phyloP scores from a whole-genome alignment of 2,113 vertebrate species.

The Bagarius yarrelli region DNA sequence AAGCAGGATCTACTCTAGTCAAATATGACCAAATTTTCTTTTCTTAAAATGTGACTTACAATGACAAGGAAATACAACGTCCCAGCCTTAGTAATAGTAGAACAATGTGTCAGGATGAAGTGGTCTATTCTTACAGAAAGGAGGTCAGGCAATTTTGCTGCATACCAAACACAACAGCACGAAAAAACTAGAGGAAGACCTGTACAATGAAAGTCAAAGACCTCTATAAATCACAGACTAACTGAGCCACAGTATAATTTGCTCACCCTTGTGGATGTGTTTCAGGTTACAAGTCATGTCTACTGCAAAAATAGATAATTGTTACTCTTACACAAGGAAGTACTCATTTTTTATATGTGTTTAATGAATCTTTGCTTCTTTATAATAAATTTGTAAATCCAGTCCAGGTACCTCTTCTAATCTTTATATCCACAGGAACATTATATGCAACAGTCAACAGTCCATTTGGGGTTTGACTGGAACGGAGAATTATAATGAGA shows the following conservation, averaged over 20 bases:
- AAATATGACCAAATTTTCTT: not conserved
- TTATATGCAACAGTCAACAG: conserved; percentile 27
- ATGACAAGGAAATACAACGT: not conserved
- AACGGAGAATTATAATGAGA: conserved; percentile 43
- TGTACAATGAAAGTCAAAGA: conserved; percentile 64
- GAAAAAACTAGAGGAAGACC: conserved; percentile 62
- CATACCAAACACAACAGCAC: conserved; percentile 26
- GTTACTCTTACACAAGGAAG: conserved; percentile 20
- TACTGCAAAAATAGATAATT: conserved; percentile 12
- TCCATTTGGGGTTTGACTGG: conserved; percentile 50
- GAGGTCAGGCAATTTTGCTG: conserved; percentile 29
- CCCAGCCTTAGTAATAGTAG: not conserved
- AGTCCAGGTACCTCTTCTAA: conserved; percentile 34
- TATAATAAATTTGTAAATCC: conserved; percentile 30
- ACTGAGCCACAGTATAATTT: conserved; percentile 57
- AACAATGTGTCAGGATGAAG: conserved; percentile 29
- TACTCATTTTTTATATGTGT: conserved; percentile 15
- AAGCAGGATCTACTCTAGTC: not conserved
- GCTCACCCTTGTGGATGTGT: conserved; percentile 60
- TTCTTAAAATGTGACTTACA: not conserved
- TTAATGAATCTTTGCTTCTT: conserved; percentile 36
- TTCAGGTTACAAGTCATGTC: conserved; percentile 11
- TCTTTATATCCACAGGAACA: conserved; percentile 34
- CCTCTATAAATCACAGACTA: conserved; percentile 64
- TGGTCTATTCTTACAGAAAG: conserved; percentile 40